Conservation (phyloP, 1,140 invertebrate genomes). For the Dendrolimus punctatus region DNA sequence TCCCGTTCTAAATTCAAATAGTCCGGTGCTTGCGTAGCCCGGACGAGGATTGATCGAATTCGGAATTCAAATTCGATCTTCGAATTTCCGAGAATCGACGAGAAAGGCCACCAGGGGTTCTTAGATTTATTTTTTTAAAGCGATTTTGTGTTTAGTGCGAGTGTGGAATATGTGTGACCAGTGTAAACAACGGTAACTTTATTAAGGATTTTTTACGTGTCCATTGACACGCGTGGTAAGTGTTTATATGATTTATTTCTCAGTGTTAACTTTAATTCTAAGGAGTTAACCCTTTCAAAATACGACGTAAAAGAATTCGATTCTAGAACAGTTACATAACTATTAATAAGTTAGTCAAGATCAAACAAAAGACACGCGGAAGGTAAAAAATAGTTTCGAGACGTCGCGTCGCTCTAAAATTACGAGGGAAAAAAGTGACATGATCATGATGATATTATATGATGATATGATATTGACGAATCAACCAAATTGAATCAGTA, state of each 20-base stretch:
- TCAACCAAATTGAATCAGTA: too few species aligned
- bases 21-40: slow-evolving; percentile 43
- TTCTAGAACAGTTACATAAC: too few species aligned
- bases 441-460: too few species aligned
- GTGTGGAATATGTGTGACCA: slow-evolving; percentile 51
- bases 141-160: slow-evolving; percentile 19
- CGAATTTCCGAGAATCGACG: slow-evolving; percentile 34
- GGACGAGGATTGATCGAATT: slow-evolving; percentile 20
- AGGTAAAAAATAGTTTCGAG: too few species aligned
- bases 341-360: too few species aligned
- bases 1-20: slow-evolving; percentile 43
- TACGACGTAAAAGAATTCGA: too few species aligned
- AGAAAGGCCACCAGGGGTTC: slow-evolving; percentile 39
- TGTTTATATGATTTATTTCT: slow-evolving; percentile 10
- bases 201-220: slow-evolving; percentile 25
- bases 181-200: slow-evolving; percentile 37
- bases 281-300: too few species aligned
- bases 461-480: too few species aligned
- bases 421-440: too few species aligned
- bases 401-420: too few species aligned
- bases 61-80: slow-evolving; percentile 31
- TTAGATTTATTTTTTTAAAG: not conserved
- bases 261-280: not conserved
- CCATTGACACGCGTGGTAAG: slow-evolving; percentile 29
- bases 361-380: too few species aligned